Base-by-base conservation (phyloP, 2,888 invertebrate species). In the Amaurobius ferox region DNA sequence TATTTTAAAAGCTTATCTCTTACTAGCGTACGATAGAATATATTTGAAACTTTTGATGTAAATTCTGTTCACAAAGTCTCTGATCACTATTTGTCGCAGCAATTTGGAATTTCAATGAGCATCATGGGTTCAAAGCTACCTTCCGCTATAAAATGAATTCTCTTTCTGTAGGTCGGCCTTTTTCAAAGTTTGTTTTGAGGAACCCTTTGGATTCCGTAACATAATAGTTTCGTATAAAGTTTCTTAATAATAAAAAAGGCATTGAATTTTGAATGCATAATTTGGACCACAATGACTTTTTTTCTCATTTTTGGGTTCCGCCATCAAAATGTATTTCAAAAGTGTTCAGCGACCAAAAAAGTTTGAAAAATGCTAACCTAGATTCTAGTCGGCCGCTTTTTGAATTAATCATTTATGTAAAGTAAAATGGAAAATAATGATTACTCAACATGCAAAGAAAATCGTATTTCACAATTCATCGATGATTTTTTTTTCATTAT, bases 71-170 rank as follows among this genome's bases (percentile, higher is more conserved):
- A 64, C 64, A 11, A 23, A 23, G 61, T 13, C 29, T 1, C 16
- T 29, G 30, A 64, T 64, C 61, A 23, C 30, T 29, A 64, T 64
- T 64, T 64, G 64, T 64, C 64, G 64, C 30, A 64, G 28, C 19
- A 11, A 16, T 28, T 13, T n/a, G 16, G 64, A 64, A 64, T 64
- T 64, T 64, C 64, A 64, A 29, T 64, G 30, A 64, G 13, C n/a
- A 28, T 64, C 29, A n/a, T 29, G 11, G 30, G n/a, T n/a, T 29
- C 30, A 29, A 64, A 29, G 16, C 28, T n/a, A 13, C 30, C 13
- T n/a, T 11, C 30, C 30, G 16, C 11, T 64, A n/a, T 64, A 64
- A 64, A 64, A 64, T 64, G 64, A 64, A 64, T 64, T 29, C 30
- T 29, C 13, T 30, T 28, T 30, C 29, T 30, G 2, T 16, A 64